Conservation (phyloP, 2,797 vertebrate genomes). For the Phataginus tetradactyla region DNA sequence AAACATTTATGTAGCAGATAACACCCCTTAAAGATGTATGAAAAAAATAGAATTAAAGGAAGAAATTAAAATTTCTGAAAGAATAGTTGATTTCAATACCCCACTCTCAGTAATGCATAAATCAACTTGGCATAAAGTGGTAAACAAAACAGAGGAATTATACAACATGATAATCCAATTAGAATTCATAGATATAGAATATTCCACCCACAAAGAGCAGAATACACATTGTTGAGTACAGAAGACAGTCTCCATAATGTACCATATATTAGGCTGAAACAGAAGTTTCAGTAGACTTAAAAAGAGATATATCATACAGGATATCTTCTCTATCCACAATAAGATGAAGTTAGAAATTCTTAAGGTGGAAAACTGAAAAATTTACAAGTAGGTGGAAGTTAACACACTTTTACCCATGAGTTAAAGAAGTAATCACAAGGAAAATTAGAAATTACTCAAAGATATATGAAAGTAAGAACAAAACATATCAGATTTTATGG, state of each 20-base stretch:
- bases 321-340: neutral
- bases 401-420: neutral
- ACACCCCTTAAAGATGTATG: neutral
- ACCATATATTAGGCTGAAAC: neutral
- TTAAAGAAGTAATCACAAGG: neutral
- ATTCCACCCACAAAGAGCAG: neutral
- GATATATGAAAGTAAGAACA: neutral
- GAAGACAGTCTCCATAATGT: neutral
- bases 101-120: neutral
- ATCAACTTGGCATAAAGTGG: neutral
- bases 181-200: neutral
- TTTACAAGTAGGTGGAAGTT: neutral
- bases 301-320: neutral
- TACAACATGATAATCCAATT: neutral
- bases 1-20: neutral
- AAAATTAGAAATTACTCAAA: neutral
- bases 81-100: neutral
- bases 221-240: neutral
- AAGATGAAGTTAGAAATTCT: neutral
- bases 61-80: neutral
- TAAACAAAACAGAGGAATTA: neutral
- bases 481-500: neutral
- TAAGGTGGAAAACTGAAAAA: neutral
- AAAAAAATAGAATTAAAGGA: neutral
- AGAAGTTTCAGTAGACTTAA: neutral